These are phyloP conservation scores for Ceyx cyanopectus DNA, from an alignment of 2,113 vertebrate species.

Conservation along the genomic window DNA sequence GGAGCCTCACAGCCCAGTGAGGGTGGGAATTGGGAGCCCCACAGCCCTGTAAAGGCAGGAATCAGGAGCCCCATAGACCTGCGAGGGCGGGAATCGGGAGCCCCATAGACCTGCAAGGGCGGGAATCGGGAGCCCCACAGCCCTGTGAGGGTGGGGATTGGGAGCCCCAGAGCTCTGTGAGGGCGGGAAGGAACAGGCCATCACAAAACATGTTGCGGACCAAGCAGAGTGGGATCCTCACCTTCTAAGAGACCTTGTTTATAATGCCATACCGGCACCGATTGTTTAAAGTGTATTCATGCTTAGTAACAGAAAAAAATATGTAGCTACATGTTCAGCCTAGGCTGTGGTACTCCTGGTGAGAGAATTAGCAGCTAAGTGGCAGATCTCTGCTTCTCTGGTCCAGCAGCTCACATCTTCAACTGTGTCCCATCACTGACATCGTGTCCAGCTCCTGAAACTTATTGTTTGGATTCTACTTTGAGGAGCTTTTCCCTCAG, in stretches of 20 bases:
- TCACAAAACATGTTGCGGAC: background rate
- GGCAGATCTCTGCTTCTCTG: background rate
- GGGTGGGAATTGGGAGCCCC: background rate
- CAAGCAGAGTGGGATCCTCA: too few relatives aligned
- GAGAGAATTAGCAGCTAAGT: background rate
- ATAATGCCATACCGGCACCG: background rate
- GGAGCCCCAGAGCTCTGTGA: too few relatives aligned
- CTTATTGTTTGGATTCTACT: too few relatives aligned
- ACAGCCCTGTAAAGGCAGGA: background rate
- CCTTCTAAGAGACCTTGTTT: background rate
- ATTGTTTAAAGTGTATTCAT: background rate
- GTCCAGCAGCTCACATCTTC: background rate
- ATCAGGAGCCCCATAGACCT: background rate
- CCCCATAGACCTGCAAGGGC: too few relatives aligned
- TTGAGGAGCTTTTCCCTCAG: accelerated
- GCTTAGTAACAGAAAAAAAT: background rate
- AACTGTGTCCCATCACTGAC: accelerated
- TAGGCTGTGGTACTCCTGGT: background rate
- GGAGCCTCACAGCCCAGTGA: background rate
- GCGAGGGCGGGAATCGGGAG: too few relatives aligned
- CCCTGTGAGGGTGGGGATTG: background rate
- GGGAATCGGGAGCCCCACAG: accelerated
- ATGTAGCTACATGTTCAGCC: accelerated
- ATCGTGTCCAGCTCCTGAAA: background rate
- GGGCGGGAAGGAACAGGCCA: accelerated